Evolutionary conservation across 2,888 invertebrate species (phyloP).

Genomic region (Drosophila setosimentum): DNA sequence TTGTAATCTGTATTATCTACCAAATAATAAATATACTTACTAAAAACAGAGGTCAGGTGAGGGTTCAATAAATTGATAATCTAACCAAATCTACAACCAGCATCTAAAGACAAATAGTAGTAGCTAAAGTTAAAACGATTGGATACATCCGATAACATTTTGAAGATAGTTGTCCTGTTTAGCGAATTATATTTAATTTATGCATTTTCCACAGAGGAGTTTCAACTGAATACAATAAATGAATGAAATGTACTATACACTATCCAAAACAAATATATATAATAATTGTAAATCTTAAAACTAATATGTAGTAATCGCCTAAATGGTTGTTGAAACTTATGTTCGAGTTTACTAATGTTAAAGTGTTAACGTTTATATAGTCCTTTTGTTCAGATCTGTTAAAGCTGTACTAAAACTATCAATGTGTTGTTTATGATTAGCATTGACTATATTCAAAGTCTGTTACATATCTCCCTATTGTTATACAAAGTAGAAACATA

Average conservation of each 20-base stretch:
- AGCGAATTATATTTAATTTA: slow-evolving; percentile 52
- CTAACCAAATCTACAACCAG: slow-evolving; percentile 13
- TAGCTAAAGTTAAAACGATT: slow-evolving; percentile 19
- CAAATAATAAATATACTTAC: slow-evolving; percentile 6
- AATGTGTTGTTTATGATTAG: slow-evolving; percentile 13
- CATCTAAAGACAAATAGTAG: slow-evolving; percentile 17
- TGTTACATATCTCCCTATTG: slow-evolving; percentile 44
- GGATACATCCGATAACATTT: slow-evolving; percentile 4
- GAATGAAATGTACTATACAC: slow-evolving; percentile 32
- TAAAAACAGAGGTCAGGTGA: not conserved
- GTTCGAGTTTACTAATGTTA: slow-evolving; percentile 33
- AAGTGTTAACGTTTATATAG: slow-evolving; percentile 18
- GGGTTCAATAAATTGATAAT: slow-evolving; percentile 6
- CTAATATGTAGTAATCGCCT: slow-evolving; percentile 38
- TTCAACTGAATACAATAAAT: slow-evolving; percentile 69
- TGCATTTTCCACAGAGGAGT: slow-evolving; percentile 64
- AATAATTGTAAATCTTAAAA: slow-evolving; percentile 25
- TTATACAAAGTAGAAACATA: slow-evolving; percentile 56
- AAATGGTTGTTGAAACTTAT: slow-evolving; percentile 37
- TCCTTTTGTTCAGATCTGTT: slow-evolving; percentile 15
- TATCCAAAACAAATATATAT: slow-evolving; percentile 28
- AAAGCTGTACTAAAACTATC: slow-evolving; percentile 22
- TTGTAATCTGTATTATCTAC: slow-evolving; percentile 36
- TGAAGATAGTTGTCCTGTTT: slow-evolving; percentile 12
- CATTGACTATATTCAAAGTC: slow-evolving; percentile 18